Conservation (phyloP, 2,888 invertebrate species). For the Brachypterus glaber region DNA sequence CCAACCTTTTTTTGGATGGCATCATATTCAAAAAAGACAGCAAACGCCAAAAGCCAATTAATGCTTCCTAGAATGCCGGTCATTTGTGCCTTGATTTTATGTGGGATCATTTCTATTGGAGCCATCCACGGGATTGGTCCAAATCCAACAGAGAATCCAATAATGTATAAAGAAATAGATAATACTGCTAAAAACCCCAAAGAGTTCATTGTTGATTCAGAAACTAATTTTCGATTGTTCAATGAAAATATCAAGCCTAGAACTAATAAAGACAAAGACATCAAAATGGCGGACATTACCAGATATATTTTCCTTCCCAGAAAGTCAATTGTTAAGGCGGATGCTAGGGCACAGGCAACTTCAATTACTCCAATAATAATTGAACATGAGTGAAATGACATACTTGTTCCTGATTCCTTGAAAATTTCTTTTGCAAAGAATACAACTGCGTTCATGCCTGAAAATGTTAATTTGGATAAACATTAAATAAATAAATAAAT, state of each 20-base stretch:
- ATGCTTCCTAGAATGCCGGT: not conserved
- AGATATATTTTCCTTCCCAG: constrained; percentile 70
- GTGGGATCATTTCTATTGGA: not conserved
- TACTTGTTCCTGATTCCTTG: constrained; percentile 38
- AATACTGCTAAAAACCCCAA: constrained; percentile 67
- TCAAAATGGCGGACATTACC: constrained; percentile 57
- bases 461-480: no score
- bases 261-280: constrained; percentile 58
- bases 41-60: not conserved
- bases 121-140: constrained; percentile 38
- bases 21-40: not conserved
- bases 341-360: constrained; percentile 63
- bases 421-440: constrained; percentile 73
- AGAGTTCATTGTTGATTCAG: constrained; percentile 40
- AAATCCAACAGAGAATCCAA: constrained; percentile 72
- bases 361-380: constrained; percentile 63
- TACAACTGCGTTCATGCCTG: constrained; percentile 74
- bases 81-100: not conserved
- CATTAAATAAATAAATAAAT: no score
- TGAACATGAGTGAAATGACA: not conserved
- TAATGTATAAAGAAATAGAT: constrained; percentile 60
- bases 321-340: constrained; percentile 69
- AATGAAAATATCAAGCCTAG: constrained; percentile 61
- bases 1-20: not conserved
- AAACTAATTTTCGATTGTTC: constrained; percentile 30